Conservation (phyloP, 1,140 invertebrate species). For the Linepithema humile region DNA sequence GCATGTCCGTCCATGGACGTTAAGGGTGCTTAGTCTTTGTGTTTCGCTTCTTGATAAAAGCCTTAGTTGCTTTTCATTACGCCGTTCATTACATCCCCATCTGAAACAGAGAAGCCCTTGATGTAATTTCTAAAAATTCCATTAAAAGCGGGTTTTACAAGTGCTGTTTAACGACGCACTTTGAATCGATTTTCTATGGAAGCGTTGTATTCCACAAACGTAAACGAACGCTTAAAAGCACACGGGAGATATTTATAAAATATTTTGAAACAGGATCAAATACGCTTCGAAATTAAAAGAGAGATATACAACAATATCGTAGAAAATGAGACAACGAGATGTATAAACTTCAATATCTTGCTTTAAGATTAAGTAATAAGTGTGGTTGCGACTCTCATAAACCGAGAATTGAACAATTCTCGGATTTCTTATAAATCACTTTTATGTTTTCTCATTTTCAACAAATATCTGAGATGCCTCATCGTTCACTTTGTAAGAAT, state of each 20-base stretch:
- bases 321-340: background rate
- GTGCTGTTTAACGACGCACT: background rate
- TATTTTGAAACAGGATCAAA: conserved; percentile 8
- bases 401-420: background rate
- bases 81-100: conserved; percentile 36
- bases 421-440: background rate
- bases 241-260: background rate
- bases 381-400: background rate
- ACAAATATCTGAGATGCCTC: conserved; percentile 26
- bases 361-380: background rate
- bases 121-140: conserved; percentile 43
- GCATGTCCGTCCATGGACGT: conserved; percentile 39
- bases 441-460: background rate
- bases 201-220: background rate
- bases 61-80: conserved; percentile 57
- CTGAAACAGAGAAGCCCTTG: conserved; percentile 22
- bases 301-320: background rate
- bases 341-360: background rate
- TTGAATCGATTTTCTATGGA: conserved; percentile 8
- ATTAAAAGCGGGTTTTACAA: conserved; percentile 32
- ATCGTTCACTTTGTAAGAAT: background rate
- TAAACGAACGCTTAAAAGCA: background rate
- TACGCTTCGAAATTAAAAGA: background rate
- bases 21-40: conserved; percentile 53
- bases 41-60: conserved; percentile 52